A percentile compares a stretch with the other conserved stretches of the same genome.
phyloP scores from a whole-genome alignment of 2,797 vertebrate genomes.

The Paguma larvata region DNA sequence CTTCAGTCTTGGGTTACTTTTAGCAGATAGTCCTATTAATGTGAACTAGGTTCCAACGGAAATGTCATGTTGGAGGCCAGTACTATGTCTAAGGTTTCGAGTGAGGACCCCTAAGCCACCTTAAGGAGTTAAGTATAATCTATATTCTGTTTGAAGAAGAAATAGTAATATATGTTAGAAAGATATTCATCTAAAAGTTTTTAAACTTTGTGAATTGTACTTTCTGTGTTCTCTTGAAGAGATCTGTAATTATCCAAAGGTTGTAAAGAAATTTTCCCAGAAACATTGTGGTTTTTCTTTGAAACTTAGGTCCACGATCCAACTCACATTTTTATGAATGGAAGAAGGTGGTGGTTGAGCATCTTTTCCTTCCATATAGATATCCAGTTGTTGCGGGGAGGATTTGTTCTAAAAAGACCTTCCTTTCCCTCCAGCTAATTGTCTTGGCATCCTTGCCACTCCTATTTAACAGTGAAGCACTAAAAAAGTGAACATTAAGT shows the following conservation, averaged over 20 bases:
- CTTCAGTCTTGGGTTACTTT: not conserved
- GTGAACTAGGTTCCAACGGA: not conserved
- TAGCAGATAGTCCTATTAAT: not conserved
- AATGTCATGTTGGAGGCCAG: not conserved
- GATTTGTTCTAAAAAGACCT: not conserved
- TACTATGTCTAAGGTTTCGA: not conserved
- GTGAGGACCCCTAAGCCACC: not conserved
- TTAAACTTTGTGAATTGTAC: not conserved
- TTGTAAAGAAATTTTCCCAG: not conserved
- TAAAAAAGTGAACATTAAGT: not conserved
- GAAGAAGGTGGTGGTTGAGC: not conserved
- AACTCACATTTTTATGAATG: not conserved
- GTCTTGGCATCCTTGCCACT: not conserved
- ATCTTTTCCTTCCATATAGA: not conserved
- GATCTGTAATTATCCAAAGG: not conserved
- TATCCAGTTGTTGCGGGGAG: not conserved
- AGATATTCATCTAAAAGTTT: not conserved
- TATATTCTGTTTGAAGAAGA: not conserved
- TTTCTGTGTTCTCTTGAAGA: not conserved
- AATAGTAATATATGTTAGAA: not conserved
- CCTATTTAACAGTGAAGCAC: not conserved
- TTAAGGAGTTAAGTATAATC: not conserved
- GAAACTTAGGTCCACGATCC: not conserved
- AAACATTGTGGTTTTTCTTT: not conserved
- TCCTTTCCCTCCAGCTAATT: not conserved